Evolutionary conservation across 64 coral and sea anemone genomes (phyloP).

Genomic region (Astreopora myriophthalma): DNA sequence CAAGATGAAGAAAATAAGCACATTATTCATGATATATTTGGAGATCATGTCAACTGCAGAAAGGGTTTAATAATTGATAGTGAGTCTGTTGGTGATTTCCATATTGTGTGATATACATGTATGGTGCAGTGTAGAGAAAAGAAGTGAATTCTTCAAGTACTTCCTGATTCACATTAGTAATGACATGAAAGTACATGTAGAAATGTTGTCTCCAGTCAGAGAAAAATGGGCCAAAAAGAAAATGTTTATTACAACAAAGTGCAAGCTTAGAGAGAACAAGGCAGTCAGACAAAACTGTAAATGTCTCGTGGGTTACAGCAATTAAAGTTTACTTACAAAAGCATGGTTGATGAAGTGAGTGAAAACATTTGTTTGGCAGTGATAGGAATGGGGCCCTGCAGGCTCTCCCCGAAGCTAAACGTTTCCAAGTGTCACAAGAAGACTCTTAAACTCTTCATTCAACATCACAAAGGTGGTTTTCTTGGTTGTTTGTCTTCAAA

Average conservation of each 20-base stretch:
- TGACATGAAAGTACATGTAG: slow-evolving; percentile 41
- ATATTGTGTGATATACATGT: not conserved
- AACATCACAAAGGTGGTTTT: too few species aligned
- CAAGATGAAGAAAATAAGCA: not conserved
- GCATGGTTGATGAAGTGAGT: not conserved
- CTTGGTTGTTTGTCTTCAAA: too few species aligned
- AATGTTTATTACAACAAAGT: not conserved
- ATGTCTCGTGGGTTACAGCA: slow-evolving; percentile 2
- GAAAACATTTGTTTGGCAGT: not conserved
- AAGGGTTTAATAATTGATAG: slow-evolving; percentile 34
- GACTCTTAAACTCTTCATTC: too few species aligned
- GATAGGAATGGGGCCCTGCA: not conserved
- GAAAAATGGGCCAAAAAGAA: not conserved
- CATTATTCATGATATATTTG: slow-evolving; percentile 11
- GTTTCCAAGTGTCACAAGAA: not conserved
- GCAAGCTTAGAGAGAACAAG: not conserved
- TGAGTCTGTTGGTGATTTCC: not conserved
- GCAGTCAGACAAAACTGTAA: not conserved
- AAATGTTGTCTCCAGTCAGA: slow-evolving; percentile 22
- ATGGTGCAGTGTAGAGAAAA: not conserved
- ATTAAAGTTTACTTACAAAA: slow-evolving; percentile 12
- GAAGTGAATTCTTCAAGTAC: not conserved
- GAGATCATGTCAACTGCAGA: not conserved
- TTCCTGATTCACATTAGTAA: slow-evolving; percentile 6
- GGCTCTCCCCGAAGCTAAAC: not conserved